Evolutionary conservation across 2,113 vertebrate genomes (phyloP), one percentile per base, ranked within the genome.

Genomic region (Bufo gargarizans): DNA sequence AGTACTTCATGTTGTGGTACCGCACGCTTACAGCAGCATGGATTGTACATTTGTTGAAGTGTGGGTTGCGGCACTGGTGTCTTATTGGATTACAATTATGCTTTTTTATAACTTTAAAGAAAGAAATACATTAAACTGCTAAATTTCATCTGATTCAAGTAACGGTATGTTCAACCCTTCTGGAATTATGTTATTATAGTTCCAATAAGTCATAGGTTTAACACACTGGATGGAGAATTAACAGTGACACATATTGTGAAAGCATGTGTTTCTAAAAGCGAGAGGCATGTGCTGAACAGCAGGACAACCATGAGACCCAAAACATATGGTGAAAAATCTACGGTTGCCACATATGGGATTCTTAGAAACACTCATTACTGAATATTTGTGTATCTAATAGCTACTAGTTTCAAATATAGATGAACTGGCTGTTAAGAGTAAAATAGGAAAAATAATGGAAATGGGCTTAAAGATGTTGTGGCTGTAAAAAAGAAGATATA

Each of bases 191-290:
- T 59, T 59, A 59, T 59, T 45, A 61, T 71, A 88, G 10, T 61
- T 14, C 67, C 55, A 82, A 47, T 74, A 67, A 61, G 86, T 72
- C 67, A 47, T n/a, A 58, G 33, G 22, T 76, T 80, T 82, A 82
- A 63, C 14, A 74, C 79, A 72, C 49, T 53, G 20, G 72, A 76
- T 71, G 2, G 77, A 76, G 43, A 82, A 74, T 82, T 88, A 76
- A 82, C 72, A 78, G 86, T 88, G 79, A 88, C 86, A 82, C 69
- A 82, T 76, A 49, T 82, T 82, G 86, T 81, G 78, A 47, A 87
- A 82, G 56, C 76, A 55, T 86, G 76, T 69, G 33, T 79, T 79
- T 79, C 77, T 22, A 77, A 86, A 58, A 71, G 49, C n/a, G 53
- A 59, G 59, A 81, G 86, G 67, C 86, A 87, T 81, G 65, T 45